Evolutionary conservation across 92 coral and sea anemone genomes (phyloP), one percentile per base, ranked within the genome.

Genomic region (Palythoa grandiflora): DNA sequence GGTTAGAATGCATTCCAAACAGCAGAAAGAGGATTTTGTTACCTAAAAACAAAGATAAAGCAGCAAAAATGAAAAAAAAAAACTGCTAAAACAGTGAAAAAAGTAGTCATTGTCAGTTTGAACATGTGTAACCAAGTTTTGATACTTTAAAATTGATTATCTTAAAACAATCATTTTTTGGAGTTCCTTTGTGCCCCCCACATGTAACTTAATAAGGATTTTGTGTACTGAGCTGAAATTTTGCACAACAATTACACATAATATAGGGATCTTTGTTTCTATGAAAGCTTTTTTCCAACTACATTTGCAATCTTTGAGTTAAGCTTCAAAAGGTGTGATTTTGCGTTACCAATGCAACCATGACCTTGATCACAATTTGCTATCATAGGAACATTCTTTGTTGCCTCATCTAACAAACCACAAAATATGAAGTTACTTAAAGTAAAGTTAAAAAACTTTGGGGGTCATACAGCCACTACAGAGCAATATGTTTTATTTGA

Each of bases 141-240:
- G 14, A 13, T 57, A 57, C 65, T 57, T 57, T 57, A 57, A 57
- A 3, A 55, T 57, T 57, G 13, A 57, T 57, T 57, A 10, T 59
- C 65, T 59, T 17, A 59, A 59, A 59, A 59, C 65, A 59, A 59
- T 11, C 10, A 17, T 55, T 57, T 57, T 57, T 57, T 57, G 11
- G 0, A 57, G 63, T 57, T 57, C 63, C n/a, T 57, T 57, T 7
- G 63, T 57, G 63, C 63, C 63, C 61, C 61, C 63, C 63, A 57
- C 63, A 9, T 72, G 71, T 84, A 76, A 84, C 40, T 57, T 9
- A 1, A 57, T 57, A 57, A 57, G 65, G 65, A 57, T 57, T 57
- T 57, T 57, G 65, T 57, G 65, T 57, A 57, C 11, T 11, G 65
- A 57, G 65, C 65, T 57, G 65, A 57, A 57, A 57, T 55, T 55